These are phyloP conservation scores for Aspidoscelis tigris DNA, from an alignment of 2,113 vertebrate species.

Conservation along the genomic window DNA sequence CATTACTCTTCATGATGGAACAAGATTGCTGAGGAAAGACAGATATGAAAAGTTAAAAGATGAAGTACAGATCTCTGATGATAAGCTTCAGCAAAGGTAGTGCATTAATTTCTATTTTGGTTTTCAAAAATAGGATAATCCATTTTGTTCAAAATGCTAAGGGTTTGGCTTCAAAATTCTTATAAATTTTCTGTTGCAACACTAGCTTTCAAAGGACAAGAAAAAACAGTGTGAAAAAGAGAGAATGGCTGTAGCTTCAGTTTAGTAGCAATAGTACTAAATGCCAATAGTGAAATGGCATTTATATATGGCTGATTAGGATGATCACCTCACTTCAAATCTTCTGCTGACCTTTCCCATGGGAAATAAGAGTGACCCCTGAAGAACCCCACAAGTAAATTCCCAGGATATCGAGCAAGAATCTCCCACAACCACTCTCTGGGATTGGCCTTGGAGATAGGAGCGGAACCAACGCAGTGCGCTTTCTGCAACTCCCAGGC, in stretches of 20 bases:
- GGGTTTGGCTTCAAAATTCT: not conserved
- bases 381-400: too few relatives aligned
- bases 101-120: accelerated
- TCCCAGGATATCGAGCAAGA: too few relatives aligned
- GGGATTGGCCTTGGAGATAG: too few relatives aligned
- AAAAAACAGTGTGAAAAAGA: not conserved
- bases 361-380: too few relatives aligned
- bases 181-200: not conserved
- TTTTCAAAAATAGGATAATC: too few relatives aligned
- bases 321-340: too few relatives aligned
- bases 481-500: too few relatives aligned
- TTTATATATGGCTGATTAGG: not conserved
- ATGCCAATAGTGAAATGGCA: not conserved
- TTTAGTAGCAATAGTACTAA: not conserved
- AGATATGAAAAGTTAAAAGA: slow-evolving; percentile 88
- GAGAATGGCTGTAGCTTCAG: not conserved
- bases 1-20: slow-evolving; percentile 92
- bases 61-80: slow-evolving; percentile 83
- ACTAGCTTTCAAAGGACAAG: not conserved
- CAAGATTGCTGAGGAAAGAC: slow-evolving; percentile 89
- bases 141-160: not conserved
- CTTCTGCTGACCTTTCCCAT: too few relatives aligned
- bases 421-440: too few relatives aligned
- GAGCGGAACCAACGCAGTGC: too few relatives aligned
- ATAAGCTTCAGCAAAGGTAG: slow-evolving; percentile 87